These are phyloP conservation scores for Ceyx margarethae DNA, from an alignment of 2,113 vertebrate species.

Conservation along the genomic window DNA sequence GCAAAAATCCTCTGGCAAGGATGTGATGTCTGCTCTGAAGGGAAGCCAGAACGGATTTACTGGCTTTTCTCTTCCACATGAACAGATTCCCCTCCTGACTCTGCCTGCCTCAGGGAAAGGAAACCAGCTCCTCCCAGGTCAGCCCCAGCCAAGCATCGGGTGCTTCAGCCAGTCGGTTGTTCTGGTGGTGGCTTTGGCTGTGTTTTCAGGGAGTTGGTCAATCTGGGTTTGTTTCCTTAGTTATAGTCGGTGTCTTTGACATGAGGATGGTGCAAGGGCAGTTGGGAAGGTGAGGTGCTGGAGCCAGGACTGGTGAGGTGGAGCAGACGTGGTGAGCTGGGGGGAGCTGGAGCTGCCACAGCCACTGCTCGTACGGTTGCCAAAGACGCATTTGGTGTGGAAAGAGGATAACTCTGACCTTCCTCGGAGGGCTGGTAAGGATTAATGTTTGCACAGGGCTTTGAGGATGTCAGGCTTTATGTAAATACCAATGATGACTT, in stretches of 20 bases:
- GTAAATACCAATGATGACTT: constrained; percentile 6
- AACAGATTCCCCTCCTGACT: rapidly evolving
- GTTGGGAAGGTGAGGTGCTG: rapidly evolving
- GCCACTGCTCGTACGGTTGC: rapidly evolving
- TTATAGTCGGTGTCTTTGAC: not conserved
- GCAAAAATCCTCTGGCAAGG: not conserved
- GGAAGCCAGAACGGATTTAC: rapidly evolving
- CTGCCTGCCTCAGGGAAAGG: not conserved
- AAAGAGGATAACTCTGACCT: not conserved
- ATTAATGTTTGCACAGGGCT: constrained; percentile 43
- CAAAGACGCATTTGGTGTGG: not conserved
- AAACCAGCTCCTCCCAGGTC: not conserved
- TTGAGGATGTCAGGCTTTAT: not conserved
- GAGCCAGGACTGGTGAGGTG: rapidly evolving
- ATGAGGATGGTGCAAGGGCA: rapidly evolving
- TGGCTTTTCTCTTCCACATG: rapidly evolving
- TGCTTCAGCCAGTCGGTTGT: rapidly evolving
- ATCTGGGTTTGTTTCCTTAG: not conserved
- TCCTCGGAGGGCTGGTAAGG: not conserved
- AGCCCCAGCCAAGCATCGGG: not conserved
- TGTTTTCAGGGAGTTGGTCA: rapidly evolving
- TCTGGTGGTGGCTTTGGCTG: not conserved
- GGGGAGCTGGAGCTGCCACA: not conserved
- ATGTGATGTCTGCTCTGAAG: not conserved
- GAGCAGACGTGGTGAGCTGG: not conserved